phyloP scores from a whole-genome alignment of 2,888 invertebrate species.

The Linnaemya vulpina region DNA sequence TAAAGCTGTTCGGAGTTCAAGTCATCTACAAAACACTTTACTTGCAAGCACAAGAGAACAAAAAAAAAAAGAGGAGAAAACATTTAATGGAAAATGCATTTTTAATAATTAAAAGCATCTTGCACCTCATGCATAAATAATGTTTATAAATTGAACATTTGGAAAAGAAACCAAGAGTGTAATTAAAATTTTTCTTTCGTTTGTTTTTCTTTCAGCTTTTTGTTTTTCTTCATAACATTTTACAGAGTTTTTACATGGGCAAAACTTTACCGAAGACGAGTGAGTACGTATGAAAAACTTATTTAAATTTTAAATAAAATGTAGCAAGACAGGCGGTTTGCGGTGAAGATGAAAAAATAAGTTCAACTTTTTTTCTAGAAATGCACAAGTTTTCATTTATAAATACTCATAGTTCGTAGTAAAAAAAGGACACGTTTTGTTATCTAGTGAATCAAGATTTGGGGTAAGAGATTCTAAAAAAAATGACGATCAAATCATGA shows the following conservation, averaged over 20 bases:
- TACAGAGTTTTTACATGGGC: slow-evolving; percentile 9
- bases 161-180: slow-evolving; percentile 69
- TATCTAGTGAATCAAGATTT: no score
- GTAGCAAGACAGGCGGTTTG: neutral
- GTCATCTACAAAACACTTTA: neutral
- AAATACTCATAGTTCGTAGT: no score
- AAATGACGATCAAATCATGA: no score
- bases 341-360: neutral
- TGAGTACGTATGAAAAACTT: slow-evolving; percentile 11
- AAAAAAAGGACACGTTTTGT: no score
- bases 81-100: slow-evolving; percentile 60
- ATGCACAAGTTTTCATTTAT: no score
- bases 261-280: neutral
- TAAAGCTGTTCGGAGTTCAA: slow-evolving; percentile 4
- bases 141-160: slow-evolving; percentile 72
- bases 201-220: slow-evolving; percentile 8
- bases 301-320: slow-evolving; percentile 15
- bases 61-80: no score
- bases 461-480: no score
- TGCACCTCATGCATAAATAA: slow-evolving; percentile 70
- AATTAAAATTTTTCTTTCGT: slow-evolving; percentile 60
- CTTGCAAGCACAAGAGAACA: neutral
- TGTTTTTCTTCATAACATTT: neutral
- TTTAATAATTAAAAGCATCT: slow-evolving; percentile 70
- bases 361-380: no score